Percentiles rank a stretch among this genome's conserved stretches.
Evolutionary conservation across 1,140 invertebrate genomes (phyloP).

Genomic region (Gryon sp.): DNA sequence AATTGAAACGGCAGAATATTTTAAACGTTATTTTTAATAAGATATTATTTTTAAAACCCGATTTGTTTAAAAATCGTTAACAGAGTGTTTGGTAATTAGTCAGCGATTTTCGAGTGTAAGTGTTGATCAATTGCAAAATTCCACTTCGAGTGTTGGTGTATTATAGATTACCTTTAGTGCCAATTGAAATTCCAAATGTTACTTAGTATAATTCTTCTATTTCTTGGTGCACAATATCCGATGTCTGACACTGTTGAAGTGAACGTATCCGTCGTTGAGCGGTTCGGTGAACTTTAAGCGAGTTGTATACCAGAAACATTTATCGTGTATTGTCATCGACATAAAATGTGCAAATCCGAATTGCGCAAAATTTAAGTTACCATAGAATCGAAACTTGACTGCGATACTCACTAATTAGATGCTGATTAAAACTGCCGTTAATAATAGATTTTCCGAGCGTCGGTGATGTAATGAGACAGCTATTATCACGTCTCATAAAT

Average conservation of each 20-base stretch:
- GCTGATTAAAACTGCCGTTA: constrained; percentile 2
- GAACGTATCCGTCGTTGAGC: constrained; percentile 34
- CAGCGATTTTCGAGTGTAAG: no score
- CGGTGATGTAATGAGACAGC: constrained; percentile 16
- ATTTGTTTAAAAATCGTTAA: no score
- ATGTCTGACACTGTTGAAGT: constrained; percentile 36
- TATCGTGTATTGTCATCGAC: constrained; percentile 45
- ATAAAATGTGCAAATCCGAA: constrained; percentile 33
- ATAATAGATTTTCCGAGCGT: constrained; percentile 13
- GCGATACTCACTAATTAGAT: constrained; percentile 29
- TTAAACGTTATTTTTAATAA: no score
- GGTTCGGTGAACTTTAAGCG: constrained; percentile 52
- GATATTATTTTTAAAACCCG: no score
- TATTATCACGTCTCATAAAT: constrained; percentile 18
- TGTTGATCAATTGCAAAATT: no score
- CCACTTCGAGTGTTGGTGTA: no score
- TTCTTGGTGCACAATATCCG: constrained; percentile 27
- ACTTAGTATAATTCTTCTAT: no score
- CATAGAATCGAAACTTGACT: neutral
- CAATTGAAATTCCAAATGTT: no score
- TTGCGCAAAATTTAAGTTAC: constrained; percentile 21
- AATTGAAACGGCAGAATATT: no score
- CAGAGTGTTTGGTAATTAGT: no score
- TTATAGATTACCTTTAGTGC: no score
- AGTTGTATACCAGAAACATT: constrained; percentile 43